Percentiles rank a stretch among this genome's conserved stretches.
These are phyloP conservation scores for Coecobrya sp. DNA, from an alignment of 2,888 invertebrate species.

Conservation along the genomic window DNA sequence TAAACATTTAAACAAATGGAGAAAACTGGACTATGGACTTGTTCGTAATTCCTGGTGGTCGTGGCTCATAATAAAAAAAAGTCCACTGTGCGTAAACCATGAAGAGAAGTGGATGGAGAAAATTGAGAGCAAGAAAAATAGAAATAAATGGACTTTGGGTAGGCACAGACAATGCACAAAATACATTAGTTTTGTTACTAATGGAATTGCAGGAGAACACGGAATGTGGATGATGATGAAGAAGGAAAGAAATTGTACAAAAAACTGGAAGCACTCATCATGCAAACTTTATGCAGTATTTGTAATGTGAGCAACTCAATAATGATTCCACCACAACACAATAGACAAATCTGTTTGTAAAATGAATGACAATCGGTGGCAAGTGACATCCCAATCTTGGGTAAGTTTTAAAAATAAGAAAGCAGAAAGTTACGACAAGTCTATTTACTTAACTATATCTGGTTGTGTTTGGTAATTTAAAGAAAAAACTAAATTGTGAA, in stretches of 20 bases:
- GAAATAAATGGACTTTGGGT: conserved; percentile 26
- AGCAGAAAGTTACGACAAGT: too few species aligned
- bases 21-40: conserved; percentile 5
- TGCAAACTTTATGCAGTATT: neutral
- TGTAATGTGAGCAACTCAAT: neutral
- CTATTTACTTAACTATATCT: too few species aligned
- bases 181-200: conserved; percentile 30
- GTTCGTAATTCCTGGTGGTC: too few species aligned
- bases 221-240: neutral
- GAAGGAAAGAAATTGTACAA: neutral
- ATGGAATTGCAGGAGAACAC: conserved; percentile 29
- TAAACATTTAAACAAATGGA: conserved; percentile 15
- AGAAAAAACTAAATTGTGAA: too few species aligned
- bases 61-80: conserved; percentile 14
- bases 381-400: too few species aligned
- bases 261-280: neutral
- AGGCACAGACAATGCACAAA: neutral
- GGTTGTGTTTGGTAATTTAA: too few species aligned
- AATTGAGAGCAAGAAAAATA: conserved; percentile 20
- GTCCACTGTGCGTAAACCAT: conserved; percentile 1
- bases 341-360: too few species aligned
- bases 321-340: too few species aligned
- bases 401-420: too few species aligned
- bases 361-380: too few species aligned
- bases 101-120: neutral